Conservation (phyloP, 2,113 vertebrate genomes). For the Scatophagus argus region DNA sequence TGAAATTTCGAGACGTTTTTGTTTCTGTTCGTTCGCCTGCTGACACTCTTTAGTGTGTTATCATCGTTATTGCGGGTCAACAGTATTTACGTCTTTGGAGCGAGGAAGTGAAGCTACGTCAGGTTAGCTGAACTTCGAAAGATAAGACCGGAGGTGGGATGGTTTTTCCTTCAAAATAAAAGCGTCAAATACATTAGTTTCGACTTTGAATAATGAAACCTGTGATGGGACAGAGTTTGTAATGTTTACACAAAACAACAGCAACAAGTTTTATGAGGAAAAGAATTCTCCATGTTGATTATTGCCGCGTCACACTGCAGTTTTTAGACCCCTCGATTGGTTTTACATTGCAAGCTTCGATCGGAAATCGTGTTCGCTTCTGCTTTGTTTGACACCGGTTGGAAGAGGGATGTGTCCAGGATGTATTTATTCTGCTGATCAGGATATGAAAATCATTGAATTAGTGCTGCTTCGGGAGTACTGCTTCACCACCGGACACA, state of each 20-base stretch:
- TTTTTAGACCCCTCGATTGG: fast-evolving
- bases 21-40: not conserved
- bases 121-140: not conserved
- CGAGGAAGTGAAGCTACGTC: conserved; percentile 44
- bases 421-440: conserved; percentile 75
- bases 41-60: conserved; percentile 1
- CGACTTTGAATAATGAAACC: too few relatives aligned
- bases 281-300: too few relatives aligned
- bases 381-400: not conserved
- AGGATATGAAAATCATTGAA: conserved; percentile 73
- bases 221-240: fast-evolving
- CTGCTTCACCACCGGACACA: conserved; percentile 41
- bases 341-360: conserved; percentile 52
- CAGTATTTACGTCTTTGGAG: conserved; percentile 54
- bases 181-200: not conserved
- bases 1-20: not conserved
- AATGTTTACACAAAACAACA: not conserved
- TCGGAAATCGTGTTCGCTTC: conserved; percentile 19
- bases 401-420: conserved; percentile 83
- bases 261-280: not conserved
- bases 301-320: fast-evolving
- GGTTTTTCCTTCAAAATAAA: not conserved
- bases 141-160: not conserved
- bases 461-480: conserved; percentile 35
- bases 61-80: conserved; percentile 10